Conservation (phyloP, 1,140 invertebrate species). For the Drosophila sproati region DNA sequence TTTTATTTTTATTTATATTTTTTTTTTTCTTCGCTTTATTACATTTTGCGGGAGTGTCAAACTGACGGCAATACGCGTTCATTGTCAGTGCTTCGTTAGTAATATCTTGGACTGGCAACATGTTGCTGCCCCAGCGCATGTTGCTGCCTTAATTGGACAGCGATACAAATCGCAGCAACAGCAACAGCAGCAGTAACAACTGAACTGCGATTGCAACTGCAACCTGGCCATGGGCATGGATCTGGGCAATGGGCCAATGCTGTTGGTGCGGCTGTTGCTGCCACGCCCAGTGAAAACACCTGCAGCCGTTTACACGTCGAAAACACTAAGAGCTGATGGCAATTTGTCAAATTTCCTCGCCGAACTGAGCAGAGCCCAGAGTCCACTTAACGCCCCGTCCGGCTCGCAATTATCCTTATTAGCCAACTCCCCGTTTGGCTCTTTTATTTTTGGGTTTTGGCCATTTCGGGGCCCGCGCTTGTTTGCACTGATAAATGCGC, state of each 20-base stretch:
- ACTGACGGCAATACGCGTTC: conserved; percentile 69
- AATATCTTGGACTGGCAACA: conserved; percentile 70
- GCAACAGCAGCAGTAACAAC: background rate
- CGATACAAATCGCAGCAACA: conserved; percentile 68
- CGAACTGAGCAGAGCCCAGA: conserved; percentile 3
- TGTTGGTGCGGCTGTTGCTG: conserved; percentile 5
- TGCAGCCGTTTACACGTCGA: conserved; percentile 81
- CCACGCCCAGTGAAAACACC: conserved; percentile 76
- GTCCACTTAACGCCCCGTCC: conserved; percentile 68
- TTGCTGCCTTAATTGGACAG: conserved; percentile 78
- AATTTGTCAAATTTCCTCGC: conserved; percentile 72
- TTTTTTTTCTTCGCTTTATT: conserved; percentile 59
- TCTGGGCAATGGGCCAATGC: conserved; percentile 12
- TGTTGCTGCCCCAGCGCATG: conserved; percentile 67
- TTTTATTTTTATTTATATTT: conserved; percentile 39
- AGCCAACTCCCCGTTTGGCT: conserved; percentile 53
- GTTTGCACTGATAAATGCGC: conserved; percentile 81
- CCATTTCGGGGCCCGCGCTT: conserved; percentile 62
- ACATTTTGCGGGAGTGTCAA: conserved; percentile 74
- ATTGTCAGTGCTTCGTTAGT: conserved; percentile 81
- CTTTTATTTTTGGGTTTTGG: conserved; percentile 47
- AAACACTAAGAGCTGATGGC: conserved; percentile 60
- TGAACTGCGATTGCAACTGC: conserved; percentile 5
- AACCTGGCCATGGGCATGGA: conserved; percentile 18
- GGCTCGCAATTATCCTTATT: conserved; percentile 77